Percentiles rank a stretch among this genome's conserved stretches.
These are phyloP conservation scores for Ardeotis arabs DNA, from an alignment of 2,113 vertebrate genomes.

Conservation along the genomic window DNA sequence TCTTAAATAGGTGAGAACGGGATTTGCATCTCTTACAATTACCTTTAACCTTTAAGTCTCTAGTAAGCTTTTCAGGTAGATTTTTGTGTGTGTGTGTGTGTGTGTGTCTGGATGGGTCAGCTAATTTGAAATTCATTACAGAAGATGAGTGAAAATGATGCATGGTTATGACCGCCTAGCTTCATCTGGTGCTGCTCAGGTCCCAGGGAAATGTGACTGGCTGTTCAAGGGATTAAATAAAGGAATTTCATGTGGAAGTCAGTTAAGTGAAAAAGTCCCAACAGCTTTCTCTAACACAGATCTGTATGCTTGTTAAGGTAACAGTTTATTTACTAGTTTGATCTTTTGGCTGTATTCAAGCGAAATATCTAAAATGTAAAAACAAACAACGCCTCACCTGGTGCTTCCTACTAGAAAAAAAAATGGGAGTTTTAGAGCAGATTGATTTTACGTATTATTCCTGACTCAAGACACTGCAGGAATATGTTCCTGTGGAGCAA, in stretches of 20 bases:
- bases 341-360: not conserved
- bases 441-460: not conserved
- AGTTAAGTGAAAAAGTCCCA: not conserved
- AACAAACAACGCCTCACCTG: not conserved
- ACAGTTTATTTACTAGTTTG: not conserved
- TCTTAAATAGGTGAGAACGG: not conserved
- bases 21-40: not conserved
- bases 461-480: not conserved
- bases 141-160: not conserved
- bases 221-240: constrained; percentile 23
- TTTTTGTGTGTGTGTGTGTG: not conserved
- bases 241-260: not conserved
- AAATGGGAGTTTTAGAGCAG: not conserved
- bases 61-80: not conserved
- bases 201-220: not conserved
- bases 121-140: not conserved
- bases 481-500: not conserved
- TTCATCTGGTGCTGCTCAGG: not conserved
- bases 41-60: not conserved
- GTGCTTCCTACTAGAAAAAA: no score
- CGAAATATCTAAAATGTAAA: not conserved
- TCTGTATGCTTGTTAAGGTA: not conserved
- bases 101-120: not conserved
- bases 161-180: not conserved
- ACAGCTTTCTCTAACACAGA: not conserved